Conservation (phyloP, 1,140 invertebrate genomes). For the Mamestra configurata region DNA sequence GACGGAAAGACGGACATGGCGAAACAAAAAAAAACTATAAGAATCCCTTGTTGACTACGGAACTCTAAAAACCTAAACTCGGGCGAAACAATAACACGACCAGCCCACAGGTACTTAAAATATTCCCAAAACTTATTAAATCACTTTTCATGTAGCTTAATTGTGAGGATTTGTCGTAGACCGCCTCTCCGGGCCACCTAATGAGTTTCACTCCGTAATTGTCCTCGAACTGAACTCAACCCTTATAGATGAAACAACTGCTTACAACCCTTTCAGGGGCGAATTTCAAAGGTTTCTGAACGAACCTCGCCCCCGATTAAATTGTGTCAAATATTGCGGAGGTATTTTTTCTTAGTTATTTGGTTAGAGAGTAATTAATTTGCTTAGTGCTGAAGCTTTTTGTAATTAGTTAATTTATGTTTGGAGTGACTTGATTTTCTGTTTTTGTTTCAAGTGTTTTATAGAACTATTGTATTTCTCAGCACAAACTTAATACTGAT, state of each 20-base stretch:
- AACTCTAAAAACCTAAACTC: no score
- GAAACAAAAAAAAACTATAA: no score
- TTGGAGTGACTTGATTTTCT: not conserved
- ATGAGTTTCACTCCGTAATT: slow-evolving; percentile 45
- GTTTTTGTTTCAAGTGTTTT: not conserved
- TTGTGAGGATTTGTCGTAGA: slow-evolving; percentile 32
- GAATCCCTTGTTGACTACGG: no score
- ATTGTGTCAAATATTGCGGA: slow-evolving; percentile 46
- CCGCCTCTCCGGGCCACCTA: slow-evolving; percentile 2
- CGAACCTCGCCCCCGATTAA: slow-evolving; percentile 31
- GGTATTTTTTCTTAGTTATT: slow-evolving; percentile 36
- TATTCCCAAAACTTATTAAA: slow-evolving; percentile 38
- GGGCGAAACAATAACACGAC: not conserved
- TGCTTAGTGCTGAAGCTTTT: slow-evolving; percentile 9
- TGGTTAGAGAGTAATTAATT: slow-evolving; percentile 8
- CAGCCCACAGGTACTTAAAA: slow-evolving; percentile 29
- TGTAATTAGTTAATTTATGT: not conserved
- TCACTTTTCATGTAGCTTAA: slow-evolving; percentile 38
- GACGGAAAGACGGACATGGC: no score
- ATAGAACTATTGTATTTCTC: no score
- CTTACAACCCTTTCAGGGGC: slow-evolving; percentile 38
- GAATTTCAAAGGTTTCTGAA: slow-evolving; percentile 37
- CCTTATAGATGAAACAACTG: slow-evolving; percentile 44
- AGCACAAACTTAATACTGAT: no score
- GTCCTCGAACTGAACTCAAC: slow-evolving; percentile 14